phyloP scores from a whole-genome alignment of 2,797 vertebrate genomes.

The Characodon lateralis region DNA sequence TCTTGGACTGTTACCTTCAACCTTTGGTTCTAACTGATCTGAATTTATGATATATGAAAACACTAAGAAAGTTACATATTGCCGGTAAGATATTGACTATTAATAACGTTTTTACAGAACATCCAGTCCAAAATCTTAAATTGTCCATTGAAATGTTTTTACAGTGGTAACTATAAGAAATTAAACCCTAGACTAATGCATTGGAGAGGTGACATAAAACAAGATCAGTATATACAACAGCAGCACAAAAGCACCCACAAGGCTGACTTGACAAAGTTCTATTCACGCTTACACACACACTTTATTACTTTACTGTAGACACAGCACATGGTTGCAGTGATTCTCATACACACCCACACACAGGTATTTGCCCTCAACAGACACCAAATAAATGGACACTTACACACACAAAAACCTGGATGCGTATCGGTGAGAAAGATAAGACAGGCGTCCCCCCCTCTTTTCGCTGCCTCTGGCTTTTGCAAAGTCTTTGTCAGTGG shows the following conservation, averaged over 20 bases:
- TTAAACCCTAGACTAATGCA: conserved; percentile 22
- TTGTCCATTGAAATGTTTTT: background rate
- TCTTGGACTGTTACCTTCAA: background rate
- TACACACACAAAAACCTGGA: conserved; percentile 39
- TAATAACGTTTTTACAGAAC: background rate
- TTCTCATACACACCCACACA: conserved; percentile 18
- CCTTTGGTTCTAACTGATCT: background rate
- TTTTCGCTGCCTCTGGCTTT: conserved; percentile 45
- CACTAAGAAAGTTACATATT: background rate
- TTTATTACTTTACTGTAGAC: conserved; percentile 65
- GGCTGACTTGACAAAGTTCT: conserved; percentile 48
- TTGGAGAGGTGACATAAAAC: conserved; percentile 52
- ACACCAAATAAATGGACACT: conserved; percentile 27
- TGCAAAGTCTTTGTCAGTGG: conserved; percentile 56
- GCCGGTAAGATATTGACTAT: background rate
- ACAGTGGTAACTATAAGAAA: background rate
- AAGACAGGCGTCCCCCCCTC: conserved; percentile 22
- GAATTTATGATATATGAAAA: background rate
- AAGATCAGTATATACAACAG: conserved; percentile 33
- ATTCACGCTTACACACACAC: conserved; percentile 49
- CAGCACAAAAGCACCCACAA: conserved; percentile 36
- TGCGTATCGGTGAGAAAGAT: conserved; percentile 47
- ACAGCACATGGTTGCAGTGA: conserved; percentile 50
- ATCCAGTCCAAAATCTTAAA: background rate
- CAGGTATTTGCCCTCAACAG: conserved; percentile 29